A percentile compares a stretch with the other conserved stretches of the same genome.
Conservation (phyloP, 2,888 invertebrate species). For the Folsomia manolachei region DNA sequence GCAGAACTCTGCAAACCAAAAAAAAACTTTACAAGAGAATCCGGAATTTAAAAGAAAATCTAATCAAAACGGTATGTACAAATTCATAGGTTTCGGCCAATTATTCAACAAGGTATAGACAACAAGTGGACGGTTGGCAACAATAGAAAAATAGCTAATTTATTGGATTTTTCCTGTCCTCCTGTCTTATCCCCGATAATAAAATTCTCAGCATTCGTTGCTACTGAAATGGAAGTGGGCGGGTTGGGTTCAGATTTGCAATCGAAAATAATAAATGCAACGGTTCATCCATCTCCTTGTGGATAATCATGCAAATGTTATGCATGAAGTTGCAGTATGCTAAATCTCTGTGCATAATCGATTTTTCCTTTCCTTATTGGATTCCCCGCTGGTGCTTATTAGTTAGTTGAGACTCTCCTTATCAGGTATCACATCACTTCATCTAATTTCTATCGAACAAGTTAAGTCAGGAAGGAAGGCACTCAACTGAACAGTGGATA, state of each 20-base stretch:
- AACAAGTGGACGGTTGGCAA: neutral
- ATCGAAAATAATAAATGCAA: neutral
- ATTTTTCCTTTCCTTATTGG: neutral
- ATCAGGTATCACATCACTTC: neutral
- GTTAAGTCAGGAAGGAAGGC: neutral
- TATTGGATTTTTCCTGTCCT: neutral
- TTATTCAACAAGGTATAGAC: no score
- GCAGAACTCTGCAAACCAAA: no score
- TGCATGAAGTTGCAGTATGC: no score
- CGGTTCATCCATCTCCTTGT: neutral
- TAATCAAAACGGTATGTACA: neutral
- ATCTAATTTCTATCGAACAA: neutral
- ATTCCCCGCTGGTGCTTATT: neutral
- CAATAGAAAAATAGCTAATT: neutral
- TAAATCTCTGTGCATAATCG: neutral
- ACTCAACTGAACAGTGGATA: no score
- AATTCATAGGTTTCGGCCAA: neutral
- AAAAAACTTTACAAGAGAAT: neutral
- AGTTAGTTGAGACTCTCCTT: neutral
- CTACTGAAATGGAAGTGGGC: neutral
- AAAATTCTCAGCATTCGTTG: neutral
- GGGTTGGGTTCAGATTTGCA: neutral
- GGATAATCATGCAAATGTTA: no score
- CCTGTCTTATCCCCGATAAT: neutral
- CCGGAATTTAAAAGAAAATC: neutral